Evolutionary conservation across 1,140 invertebrate genomes (phyloP).

Genomic region (Dermatophagoides farinae): DNA sequence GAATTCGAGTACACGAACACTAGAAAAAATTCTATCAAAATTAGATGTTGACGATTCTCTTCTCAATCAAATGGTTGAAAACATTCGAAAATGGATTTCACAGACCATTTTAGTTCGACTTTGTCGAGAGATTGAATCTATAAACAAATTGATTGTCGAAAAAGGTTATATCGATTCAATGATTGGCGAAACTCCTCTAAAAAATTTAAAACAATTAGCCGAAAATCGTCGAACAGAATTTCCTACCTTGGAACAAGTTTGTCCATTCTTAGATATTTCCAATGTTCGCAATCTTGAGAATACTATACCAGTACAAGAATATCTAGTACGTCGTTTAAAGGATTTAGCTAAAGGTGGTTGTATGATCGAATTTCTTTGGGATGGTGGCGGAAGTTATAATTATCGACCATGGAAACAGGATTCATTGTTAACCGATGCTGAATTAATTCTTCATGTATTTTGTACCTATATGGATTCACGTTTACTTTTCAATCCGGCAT

Average conservation of each 20-base stretch:
- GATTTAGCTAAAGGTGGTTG: conserved; percentile 52
- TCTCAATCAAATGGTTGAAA: conserved; percentile 27
- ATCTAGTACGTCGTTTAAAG: conserved; percentile 49
- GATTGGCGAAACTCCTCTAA: conserved; percentile 36
- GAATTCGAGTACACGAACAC: neutral
- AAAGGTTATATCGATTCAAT: conserved; percentile 45
- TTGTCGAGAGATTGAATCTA: conserved; percentile 42
- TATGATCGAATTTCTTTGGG: conserved; percentile 60
- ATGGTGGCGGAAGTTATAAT: conserved; percentile 44
- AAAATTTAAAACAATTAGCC: conserved; percentile 27
- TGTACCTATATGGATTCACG: conserved; percentile 59
- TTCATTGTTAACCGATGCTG: conserved; percentile 48
- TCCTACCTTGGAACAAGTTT: conserved; percentile 41
- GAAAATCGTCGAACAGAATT: conserved; percentile 39
- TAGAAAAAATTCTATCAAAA: conserved; percentile 21
- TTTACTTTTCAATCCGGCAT: conserved; percentile 45
- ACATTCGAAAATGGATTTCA: conserved; percentile 42
- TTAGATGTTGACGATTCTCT: conserved; percentile 24
- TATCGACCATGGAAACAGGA: conserved; percentile 54
- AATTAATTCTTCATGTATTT: conserved; percentile 58
- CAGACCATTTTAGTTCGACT: conserved; percentile 48
- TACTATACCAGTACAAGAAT: conserved; percentile 37
- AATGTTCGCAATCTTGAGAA: conserved; percentile 33
- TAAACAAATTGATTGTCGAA: conserved; percentile 40
- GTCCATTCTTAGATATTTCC: conserved; percentile 49